phyloP scores from a whole-genome alignment of 2,888 invertebrate genomes.

The Drosophila incognita region DNA sequence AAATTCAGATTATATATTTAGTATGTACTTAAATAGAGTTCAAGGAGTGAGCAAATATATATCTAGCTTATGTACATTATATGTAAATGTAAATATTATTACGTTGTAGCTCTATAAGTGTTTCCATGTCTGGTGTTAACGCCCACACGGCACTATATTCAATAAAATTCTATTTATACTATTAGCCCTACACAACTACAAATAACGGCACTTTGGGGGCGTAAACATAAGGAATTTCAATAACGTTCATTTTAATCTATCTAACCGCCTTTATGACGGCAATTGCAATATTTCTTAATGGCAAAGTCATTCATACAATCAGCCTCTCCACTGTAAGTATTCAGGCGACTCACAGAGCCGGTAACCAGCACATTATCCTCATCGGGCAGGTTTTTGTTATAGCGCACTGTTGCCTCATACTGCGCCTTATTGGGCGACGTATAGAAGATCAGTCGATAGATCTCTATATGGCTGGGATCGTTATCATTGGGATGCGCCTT shows the following conservation, averaged over 20 bases:
- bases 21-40: conserved; percentile 1
- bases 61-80: conserved; percentile 11
- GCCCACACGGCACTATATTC: conserved; percentile 35
- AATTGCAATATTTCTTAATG: conserved; percentile 88
- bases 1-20: conserved; percentile 10
- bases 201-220: conserved; percentile 56
- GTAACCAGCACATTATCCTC: conserved; percentile 85
- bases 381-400: conserved; percentile 67
- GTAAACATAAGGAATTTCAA: conserved; percentile 23
- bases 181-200: conserved; percentile 34
- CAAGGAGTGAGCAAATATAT: conserved; percentile 20
- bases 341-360: conserved; percentile 88
- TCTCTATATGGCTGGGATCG: conserved; percentile 64
- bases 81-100: conserved; percentile 46
- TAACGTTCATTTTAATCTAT: conserved; percentile 5
- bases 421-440: conserved; percentile 89
- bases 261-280: conserved; percentile 73
- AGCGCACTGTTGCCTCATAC: conserved; percentile 89
- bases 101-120: conserved; percentile 49
- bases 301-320: conserved; percentile 86
- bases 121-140: conserved; percentile 37
- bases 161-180: neutral
- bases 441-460: conserved; percentile 89
- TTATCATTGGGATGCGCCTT: conserved; percentile 70
- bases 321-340: conserved; percentile 86